A percentile compares a stretch with the other conserved stretches of the same genome.
Conservation (phyloP, 2,888 invertebrate genomes). For the Malacosoma neustria region DNA sequence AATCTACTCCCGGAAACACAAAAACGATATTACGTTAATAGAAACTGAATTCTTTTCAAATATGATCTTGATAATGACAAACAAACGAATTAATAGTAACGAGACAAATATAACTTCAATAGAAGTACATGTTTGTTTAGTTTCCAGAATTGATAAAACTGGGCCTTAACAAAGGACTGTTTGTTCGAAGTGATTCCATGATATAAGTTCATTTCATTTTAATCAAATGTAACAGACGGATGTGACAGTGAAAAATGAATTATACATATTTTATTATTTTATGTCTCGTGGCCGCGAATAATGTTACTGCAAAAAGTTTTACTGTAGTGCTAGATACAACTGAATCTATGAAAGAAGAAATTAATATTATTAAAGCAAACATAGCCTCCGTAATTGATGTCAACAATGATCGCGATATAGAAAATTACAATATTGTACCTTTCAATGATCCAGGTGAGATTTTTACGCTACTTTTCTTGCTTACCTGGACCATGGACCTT, state of each 20-base stretch:
- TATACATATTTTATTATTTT: not conserved
- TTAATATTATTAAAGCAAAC: conserved; percentile 11
- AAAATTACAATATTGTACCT: not conserved
- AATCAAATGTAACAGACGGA: not conserved
- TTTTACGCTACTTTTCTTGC: too few species aligned
- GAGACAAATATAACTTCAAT: not conserved
- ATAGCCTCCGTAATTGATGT: not conserved
- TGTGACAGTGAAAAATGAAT: not conserved
- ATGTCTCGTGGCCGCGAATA: not conserved
- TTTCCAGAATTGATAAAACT: not conserved
- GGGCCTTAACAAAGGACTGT: not conserved
- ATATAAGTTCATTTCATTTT: not conserved
- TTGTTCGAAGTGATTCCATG: not conserved
- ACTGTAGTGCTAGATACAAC: not conserved
- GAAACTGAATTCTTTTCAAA: not conserved
- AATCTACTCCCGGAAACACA: too few species aligned
- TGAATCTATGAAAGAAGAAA: conserved; percentile 18
- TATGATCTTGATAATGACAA: not conserved
- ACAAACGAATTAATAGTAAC: not conserved
- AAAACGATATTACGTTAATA: not conserved
- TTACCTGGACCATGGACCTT: too few species aligned
- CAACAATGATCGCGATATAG: not conserved
- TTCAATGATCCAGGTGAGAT: conserved; percentile 3
- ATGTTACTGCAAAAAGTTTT: not conserved
- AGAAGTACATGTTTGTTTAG: not conserved